A percentile compares a stretch with the other conserved stretches of the same genome.
Evolutionary conservation across 2,797 vertebrate species (phyloP).

Genomic region (Borostomias antarcticus): DNA sequence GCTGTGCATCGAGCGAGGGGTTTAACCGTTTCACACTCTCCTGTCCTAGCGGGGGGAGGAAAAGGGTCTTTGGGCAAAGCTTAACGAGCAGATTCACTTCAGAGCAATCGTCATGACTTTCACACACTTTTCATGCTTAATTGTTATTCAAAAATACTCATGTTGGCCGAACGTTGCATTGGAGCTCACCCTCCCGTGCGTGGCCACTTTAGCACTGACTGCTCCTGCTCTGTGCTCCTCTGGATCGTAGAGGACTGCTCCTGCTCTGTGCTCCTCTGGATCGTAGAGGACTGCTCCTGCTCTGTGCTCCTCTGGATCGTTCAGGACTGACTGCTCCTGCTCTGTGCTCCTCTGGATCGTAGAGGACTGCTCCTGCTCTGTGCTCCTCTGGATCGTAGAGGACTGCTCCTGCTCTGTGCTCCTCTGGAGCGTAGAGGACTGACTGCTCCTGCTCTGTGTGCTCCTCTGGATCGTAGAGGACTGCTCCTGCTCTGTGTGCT

Average conservation of each 20-base stretch:
- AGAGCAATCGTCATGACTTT: conserved; percentile 59
- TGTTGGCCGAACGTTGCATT: conserved; percentile 56
- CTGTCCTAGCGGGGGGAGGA: conserved; percentile 48
- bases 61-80: conserved; percentile 74
- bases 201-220: conserved; percentile 43
- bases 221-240: too few species aligned
- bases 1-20: conserved; percentile 21
- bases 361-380: too few species aligned
- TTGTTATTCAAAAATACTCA: conserved; percentile 64
- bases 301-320: too few species aligned
- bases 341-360: conserved; percentile 42
- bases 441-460: too few species aligned
- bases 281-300: too few species aligned
- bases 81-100: conserved; percentile 72
- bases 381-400: neutral
- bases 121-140: conserved; percentile 69
- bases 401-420: too few species aligned
- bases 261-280: too few species aligned
- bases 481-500: too few species aligned
- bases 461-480: too few species aligned
- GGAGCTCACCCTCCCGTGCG: conserved; percentile 46
- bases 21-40: conserved; percentile 64
- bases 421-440: too few species aligned
- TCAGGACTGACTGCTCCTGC: conserved; percentile 40
- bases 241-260: too few species aligned